These are phyloP conservation scores for Alligator sinensis DNA, from an alignment of 2,113 vertebrate species.

Conservation along the genomic window DNA sequence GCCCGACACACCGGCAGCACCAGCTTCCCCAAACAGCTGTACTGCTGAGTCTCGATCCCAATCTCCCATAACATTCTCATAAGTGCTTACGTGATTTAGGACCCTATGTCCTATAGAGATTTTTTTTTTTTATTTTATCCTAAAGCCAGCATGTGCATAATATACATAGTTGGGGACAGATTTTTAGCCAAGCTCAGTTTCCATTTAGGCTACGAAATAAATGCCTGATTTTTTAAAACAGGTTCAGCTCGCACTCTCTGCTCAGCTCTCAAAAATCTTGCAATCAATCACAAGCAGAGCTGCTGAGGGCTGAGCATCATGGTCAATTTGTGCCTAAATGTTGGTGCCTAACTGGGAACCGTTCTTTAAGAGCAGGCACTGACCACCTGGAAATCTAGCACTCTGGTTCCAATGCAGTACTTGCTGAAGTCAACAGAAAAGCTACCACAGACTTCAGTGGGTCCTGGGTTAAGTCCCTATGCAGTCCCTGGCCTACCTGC, in stretches of 20 bases:
- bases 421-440: neutral
- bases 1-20: rapidly evolving
- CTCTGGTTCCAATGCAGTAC: neutral
- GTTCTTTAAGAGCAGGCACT: neutral
- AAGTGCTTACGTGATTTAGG: neutral
- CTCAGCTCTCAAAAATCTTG: neutral
- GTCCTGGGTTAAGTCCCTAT: neutral
- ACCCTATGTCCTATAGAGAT: neutral
- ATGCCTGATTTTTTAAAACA: neutral
- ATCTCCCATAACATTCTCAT: neutral
- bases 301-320: slow-evolving; percentile 6
- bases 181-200: slow-evolving; percentile 1
- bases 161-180: rapidly evolving
- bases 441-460: neutral
- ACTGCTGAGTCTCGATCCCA: neutral
- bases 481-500: slow-evolving; percentile 19
- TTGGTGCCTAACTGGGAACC: neutral
- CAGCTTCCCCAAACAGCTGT: neutral
- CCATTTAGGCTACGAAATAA: neutral
- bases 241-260: neutral
- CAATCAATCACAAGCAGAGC: neutral
- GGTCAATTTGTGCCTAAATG: neutral
- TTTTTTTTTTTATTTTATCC: neutral
- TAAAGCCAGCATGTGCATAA: neutral
- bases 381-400: slow-evolving; percentile 15